Conservation (phyloP, 1,140 invertebrate genomes). For the Oreohelix idahoensis region DNA sequence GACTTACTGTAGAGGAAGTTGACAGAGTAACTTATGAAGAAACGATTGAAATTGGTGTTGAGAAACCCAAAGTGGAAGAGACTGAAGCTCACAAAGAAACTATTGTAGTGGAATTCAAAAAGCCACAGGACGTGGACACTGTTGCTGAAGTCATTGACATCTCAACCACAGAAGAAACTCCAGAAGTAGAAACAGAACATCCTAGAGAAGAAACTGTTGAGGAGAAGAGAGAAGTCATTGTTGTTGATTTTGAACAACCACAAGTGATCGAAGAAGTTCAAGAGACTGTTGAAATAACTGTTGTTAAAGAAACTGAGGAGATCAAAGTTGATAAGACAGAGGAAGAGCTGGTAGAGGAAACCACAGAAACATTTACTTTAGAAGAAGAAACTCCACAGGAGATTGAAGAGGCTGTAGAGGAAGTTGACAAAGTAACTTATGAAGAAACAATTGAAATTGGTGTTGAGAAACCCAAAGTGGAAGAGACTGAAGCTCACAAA, state of each 20-base stretch:
- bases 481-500: conserved; percentile 8
- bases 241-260: conserved; percentile 18
- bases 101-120: neutral
- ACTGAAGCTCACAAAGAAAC: conserved; percentile 3
- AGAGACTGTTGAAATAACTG: neutral
- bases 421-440: conserved; percentile 26
- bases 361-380: conserved; percentile 28
- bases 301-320: neutral
- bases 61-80: neutral
- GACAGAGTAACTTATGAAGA: conserved; percentile 38
- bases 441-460: conserved; percentile 31
- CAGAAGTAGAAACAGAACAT: too few relatives aligned
- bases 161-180: neutral
- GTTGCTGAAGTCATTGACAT: neutral
- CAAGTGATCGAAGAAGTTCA: conserved; percentile 23
- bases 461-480: conserved; percentile 15
- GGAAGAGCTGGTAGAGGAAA: too few relatives aligned
- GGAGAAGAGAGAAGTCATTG: too few relatives aligned
- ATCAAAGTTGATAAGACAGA: too few relatives aligned
- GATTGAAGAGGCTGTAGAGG: conserved; percentile 36
- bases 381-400: conserved; percentile 34
- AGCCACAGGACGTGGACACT: too few relatives aligned
- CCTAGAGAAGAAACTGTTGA: too few relatives aligned
- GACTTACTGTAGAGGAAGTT: neutral
- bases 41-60: conserved; percentile 38